Base-by-base conservation (phyloP, 35 echinoderm and acorn worm species). In the Heliocidaris tuberculata region DNA sequence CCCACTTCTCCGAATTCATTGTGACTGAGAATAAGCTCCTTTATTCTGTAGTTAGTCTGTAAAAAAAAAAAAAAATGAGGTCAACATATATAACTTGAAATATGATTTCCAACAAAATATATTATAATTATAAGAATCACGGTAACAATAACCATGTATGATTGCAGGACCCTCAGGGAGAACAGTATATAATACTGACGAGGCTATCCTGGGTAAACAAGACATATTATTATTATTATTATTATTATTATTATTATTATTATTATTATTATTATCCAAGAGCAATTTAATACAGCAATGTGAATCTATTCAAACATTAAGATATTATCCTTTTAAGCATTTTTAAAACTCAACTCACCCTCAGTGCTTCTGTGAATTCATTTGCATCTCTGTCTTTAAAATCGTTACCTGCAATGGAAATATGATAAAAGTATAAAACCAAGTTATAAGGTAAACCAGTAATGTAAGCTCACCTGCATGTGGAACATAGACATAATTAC, bases 361-460 rank as follows among this genome's bases (percentile, higher is more conserved):
- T 97, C 3, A 99, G 21, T 88, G 98, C 97, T 48, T 97, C 94
- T 35, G 96, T 93, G 54, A 99, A 96, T 32, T 87, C 90, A 86
- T 96, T 48, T 85, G 98, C 98, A 95, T 99, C 98, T 94, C 95
- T 97, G 86, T 99, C 98, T 93, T 96, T 97, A 88, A 99, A 99
- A 24, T 96, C 92, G 48, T 99, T 99, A 32, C 98, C 98, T 99
- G 48, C 19, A 90, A n/a, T 85, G 19, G 17, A 70, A 21, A n/a
- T 42, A 42, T 42, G 35, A 42, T 42, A 3, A 27, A 78, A 78
- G 8, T 5, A n/a, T n/a, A n/a, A 78, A 27, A 78, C 21, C n/a
- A 27, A 27, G 65, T 27, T 78, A 4, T n/a, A 78, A n/a, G 1
- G 19, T 78, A 29, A 42, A 78, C 7, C 8, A 21, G 21, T 78